phyloP scores from a whole-genome alignment of 2,888 invertebrate genomes.

The Cheilosia impressa region DNA sequence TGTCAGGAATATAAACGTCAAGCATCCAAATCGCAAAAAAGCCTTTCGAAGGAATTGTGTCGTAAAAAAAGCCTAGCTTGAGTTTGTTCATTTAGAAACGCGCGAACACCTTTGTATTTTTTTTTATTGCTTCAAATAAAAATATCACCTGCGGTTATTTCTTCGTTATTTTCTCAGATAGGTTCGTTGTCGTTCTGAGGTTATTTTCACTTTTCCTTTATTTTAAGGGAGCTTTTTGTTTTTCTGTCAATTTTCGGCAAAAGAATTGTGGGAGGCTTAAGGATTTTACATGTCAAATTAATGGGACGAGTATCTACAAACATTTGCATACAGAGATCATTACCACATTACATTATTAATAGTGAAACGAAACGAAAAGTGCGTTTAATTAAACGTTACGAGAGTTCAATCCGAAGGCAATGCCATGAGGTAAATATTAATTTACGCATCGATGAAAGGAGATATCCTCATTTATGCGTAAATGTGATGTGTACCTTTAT shows the following conservation, averaged over 20 bases:
- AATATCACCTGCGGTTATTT: constrained; percentile 62
- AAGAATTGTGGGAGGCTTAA: not conserved
- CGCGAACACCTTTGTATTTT: constrained; percentile 50
- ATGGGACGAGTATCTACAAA: not conserved
- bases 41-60: constrained; percentile 43
- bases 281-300: constrained; percentile 28
- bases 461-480: constrained; percentile 4
- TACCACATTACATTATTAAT: not conserved
- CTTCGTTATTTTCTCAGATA: constrained; percentile 25
- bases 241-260: not conserved
- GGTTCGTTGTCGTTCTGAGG: constrained; percentile 22
- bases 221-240: not conserved
- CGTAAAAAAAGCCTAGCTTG: constrained; percentile 40
- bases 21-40: constrained; percentile 47
- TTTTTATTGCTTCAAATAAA: constrained; percentile 58
- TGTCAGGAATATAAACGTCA: constrained; percentile 20
- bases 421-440: constrained; percentile 10
- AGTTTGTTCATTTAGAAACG: constrained; percentile 53
- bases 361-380: not conserved
- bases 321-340: not conserved
- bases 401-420: not conserved
- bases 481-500: not conserved
- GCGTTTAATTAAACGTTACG: not conserved
- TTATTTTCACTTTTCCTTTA: not conserved
- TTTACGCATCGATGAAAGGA: not conserved